Base-by-base conservation (phyloP, 2,888 invertebrate species). In the Amblyjoppa fuscipennis region DNA sequence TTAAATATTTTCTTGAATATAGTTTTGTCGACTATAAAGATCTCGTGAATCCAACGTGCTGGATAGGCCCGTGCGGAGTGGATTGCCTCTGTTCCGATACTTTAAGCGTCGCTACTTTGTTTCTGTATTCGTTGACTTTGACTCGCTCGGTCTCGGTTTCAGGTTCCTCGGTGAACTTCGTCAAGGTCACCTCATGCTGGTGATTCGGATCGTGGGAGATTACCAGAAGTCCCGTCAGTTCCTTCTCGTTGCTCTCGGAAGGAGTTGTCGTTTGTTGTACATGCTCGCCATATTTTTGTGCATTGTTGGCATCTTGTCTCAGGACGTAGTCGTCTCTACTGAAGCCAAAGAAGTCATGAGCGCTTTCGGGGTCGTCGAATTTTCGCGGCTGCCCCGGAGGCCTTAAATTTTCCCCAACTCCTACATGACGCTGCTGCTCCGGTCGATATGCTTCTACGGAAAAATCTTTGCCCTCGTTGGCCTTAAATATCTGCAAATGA, bases 61-160 rank as follows among this genome's bases (percentile, higher is more conserved):
- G 76, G 9, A 88, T 87, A 11, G 89, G 88, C 68, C 86, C 89
- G 49, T 87, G 86, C 4, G 90, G 88, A 53, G 77, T 87, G 20
- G 88, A 49, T 78, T 80, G 82, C 68, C 91, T 90, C 45, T 87
- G 87, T 68, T 90, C 88, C 2, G 89, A 88, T 6, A 90, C 84
- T 78, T 84, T 90, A 11, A 91, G 81, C 45, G 90, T 88, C 16
- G 89, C 86, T 16, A 90, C 77, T 80, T 88, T 89, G 73, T 91
- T 92, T 69, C 88, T 87, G 70, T 90, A 92, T 56, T 90, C 89
- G 59, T 88, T 90, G 38, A 88, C 84, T 53, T 88, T 88, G 31
- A 91, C 88, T 86, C 90, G 89, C 83, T 88, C 90, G 2, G 85
- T 87, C 61, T 89, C 88, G 51, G 81, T 90, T 76, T 90, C 90